Evolutionary conservation across 2,797 vertebrate species (phyloP), one percentile per base, ranked within the genome.

Genomic region (Emydoidea blandingii): DNA sequence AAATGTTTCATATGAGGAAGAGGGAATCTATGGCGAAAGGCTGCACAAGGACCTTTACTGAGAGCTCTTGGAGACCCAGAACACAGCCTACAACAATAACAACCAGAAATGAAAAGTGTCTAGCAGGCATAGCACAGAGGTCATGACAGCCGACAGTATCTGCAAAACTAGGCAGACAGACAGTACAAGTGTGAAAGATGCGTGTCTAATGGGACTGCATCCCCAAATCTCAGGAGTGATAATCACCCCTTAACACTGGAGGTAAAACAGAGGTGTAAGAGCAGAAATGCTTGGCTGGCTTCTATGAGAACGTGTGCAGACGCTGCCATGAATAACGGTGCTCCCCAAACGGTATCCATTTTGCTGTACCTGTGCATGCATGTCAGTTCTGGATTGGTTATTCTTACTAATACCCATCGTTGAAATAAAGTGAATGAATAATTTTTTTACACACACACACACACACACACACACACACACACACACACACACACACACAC

Each of bases 191-290:
- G 21, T 7, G 44, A 83, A 74, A 87, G 85, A 84, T 37, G 86
- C 89, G 19, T 72, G 91, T 83, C 37, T 5, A 62, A 25, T 65
- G 34, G 56, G 83, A 93, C 91, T 86, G 53, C 8, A 5, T 83
- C 72, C 88, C 82, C n/a, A 89, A 54, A 57, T 29, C 0, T 6
- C 89, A 76, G 74, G 74, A 76, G 74, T 76, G 44, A 76, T 47
- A 47, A 47, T 76, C 23, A 76, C 10, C 65, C 65, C 19, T 29
- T 89, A 92, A 81, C 19, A 44, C 16, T 79, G 90, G 68, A 95
- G 83, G 50, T 31, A 78, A 56, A 83, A 94, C 90, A 41, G 92
- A 94, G 94, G 88, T 94, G 89, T 92, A 93, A 27, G 79, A 49
- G 16, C 47, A 52, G 52, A 93, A 95, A 94, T 68, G 89, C 88